Evolutionary conservation across 2,113 vertebrate genomes (phyloP).

Genomic region (Saccopteryx leptura): DNA sequence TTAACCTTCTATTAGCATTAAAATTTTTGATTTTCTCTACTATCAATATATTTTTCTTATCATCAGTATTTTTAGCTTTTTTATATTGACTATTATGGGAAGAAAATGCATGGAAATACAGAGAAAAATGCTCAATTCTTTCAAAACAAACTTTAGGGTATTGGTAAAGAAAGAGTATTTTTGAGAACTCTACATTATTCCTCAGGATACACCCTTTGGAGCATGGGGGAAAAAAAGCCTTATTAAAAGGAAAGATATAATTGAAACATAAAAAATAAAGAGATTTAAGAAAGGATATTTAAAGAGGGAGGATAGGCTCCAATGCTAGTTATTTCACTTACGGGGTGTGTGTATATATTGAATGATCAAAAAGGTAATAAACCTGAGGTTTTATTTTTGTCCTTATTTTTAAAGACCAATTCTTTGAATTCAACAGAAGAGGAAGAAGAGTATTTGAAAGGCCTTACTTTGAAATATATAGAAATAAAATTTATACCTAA

Average conservation of each 20-base stretch:
- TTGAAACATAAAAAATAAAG: not conserved
- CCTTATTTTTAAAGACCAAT: not conserved
- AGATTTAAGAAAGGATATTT: not conserved
- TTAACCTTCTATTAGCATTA: not conserved
- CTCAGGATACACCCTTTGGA: not conserved
- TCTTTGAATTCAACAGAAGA: constrained; percentile 35
- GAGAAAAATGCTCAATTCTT: not conserved
- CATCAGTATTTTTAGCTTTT: not conserved
- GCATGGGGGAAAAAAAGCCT: not conserved
- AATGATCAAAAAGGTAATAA: not conserved
- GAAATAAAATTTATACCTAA: not conserved
- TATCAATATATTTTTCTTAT: constrained; percentile 10
- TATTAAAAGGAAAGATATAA: not conserved
- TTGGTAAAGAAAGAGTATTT: not conserved
- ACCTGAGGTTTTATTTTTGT: constrained; percentile 16
- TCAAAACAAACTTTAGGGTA: constrained; percentile 10
- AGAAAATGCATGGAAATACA: not conserved
- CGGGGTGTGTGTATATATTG: not conserved
- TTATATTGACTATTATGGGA: constrained; percentile 2
- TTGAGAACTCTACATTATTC: not conserved
- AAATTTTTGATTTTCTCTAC: constrained; percentile 5
- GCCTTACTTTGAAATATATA: not conserved
- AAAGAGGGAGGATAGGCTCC: not conserved
- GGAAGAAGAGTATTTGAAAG: constrained; percentile 15
- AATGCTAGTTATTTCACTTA: not conserved